Conservation (phyloP, 1,140 invertebrate genomes). For the Macrobrachium rosenbergii region DNA sequence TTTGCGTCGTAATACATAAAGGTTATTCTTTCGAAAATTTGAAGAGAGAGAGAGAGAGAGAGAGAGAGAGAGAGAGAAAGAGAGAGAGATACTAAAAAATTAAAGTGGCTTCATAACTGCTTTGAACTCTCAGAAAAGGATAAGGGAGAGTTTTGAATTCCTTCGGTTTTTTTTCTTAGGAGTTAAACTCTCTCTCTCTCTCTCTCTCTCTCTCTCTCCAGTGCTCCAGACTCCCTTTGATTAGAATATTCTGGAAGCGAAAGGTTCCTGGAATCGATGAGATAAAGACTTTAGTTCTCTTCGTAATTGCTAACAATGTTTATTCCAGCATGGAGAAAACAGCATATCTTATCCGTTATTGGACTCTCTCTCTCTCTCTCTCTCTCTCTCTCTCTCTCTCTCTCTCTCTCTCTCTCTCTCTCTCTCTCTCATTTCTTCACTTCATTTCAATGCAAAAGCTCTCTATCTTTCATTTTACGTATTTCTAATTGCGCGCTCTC, state of each 20-base stretch:
- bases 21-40: neutral
- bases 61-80: slow-evolving; percentile 1
- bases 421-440: neutral
- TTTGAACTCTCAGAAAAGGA: neutral
- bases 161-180: neutral
- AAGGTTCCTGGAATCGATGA: too few relatives aligned
- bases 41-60: slow-evolving; percentile 1
- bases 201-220: slow-evolving; percentile 7
- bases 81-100: neutral
- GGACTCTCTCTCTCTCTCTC: neutral
- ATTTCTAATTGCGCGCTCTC: too few relatives aligned
- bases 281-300: neutral
- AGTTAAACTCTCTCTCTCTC: slow-evolving; percentile 17
- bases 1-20: neutral
- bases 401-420: neutral
- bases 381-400: neutral
- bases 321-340: neutral
- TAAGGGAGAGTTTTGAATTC: neutral
- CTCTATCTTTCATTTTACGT: neutral
- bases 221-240: neutral
- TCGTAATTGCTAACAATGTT: neutral
- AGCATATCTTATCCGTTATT: neutral
- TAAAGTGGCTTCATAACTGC: neutral
- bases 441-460: neutral
- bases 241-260: neutral